Conservation (phyloP, 2,888 invertebrate genomes). For the Torymus tubicola region DNA sequence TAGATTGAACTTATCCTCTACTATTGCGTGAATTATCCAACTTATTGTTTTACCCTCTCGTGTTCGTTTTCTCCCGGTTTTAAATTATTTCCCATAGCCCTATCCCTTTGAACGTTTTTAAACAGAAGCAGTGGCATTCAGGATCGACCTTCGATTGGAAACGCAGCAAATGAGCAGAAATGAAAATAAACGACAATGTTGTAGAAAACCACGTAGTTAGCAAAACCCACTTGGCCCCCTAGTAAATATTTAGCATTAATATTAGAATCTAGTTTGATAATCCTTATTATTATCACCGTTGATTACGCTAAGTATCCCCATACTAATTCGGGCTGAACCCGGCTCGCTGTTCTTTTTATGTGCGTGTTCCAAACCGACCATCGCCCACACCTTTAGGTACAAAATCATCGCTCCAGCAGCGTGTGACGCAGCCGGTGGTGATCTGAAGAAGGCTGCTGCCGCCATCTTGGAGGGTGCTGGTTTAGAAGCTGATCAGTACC, state of each 20-base stretch:
- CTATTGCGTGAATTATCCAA: conserved; percentile 59
- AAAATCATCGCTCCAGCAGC: conserved; percentile 98
- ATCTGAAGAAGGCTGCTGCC: conserved; percentile 90
- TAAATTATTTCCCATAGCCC: not conserved
- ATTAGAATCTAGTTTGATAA: conserved; percentile 29
- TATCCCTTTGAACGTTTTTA: not conserved
- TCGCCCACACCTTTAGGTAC: conserved; percentile 84
- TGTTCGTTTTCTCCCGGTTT: not conserved
- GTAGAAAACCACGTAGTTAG: not conserved
- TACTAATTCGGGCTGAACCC: conserved; percentile 52
- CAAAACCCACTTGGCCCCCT: not conserved
- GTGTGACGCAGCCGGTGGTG: conserved; percentile 83
- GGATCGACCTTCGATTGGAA: not conserved
- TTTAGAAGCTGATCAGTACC: conserved; percentile 94
- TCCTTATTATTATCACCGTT: conserved; percentile 6
- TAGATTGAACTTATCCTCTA: not conserved
- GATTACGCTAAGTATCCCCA: conserved; percentile 26
- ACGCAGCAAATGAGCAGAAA: conserved; percentile 23
- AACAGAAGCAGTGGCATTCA: not conserved
- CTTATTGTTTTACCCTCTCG: conserved; percentile 1
- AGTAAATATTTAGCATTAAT: conserved; percentile 30
- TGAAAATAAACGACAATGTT: not conserved
- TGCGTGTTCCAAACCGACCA: conserved; percentile 47
- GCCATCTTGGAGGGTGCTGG: conserved; percentile 89
- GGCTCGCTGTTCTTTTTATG: conserved; percentile 49